A percentile compares a stretch with the other conserved stretches of the same genome.
These are phyloP conservation scores for Scolopax bukidnonensis DNA, from an alignment of 2,797 vertebrate genomes.

Conservation along the genomic window DNA sequence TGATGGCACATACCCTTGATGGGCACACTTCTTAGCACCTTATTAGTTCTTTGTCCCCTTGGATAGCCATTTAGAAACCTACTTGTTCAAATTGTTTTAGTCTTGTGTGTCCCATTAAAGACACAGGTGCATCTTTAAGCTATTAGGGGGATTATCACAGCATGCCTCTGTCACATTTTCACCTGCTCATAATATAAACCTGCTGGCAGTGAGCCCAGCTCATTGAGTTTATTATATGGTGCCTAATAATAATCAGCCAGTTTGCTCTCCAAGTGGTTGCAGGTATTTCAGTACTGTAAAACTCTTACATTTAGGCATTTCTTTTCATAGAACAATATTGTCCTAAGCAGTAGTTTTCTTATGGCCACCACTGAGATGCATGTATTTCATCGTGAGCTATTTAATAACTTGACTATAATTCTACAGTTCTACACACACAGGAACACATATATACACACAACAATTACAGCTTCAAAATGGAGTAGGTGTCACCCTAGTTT, in stretches of 20 bases:
- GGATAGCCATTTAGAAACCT: conserved; percentile 5
- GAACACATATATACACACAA: not conserved
- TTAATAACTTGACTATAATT: not conserved
- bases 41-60: not conserved
- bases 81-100: not conserved
- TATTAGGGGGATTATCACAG: not conserved
- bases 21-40: not conserved
- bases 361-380: not conserved
- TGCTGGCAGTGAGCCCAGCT: not conserved
- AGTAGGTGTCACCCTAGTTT: not conserved
- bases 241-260: not conserved
- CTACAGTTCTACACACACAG: not conserved
- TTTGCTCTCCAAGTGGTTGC: not conserved
- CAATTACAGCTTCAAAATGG: not conserved
- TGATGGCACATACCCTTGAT: not conserved
- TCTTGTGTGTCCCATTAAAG: not conserved
- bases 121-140: conserved; percentile 1
- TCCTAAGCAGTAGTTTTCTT: not conserved
- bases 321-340: not conserved
- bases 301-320: not conserved
- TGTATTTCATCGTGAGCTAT: not conserved
- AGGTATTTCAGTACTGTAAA: not conserved
- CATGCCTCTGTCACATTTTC: not conserved
- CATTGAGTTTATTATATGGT: not conserved
- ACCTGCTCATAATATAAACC: conserved; percentile 12